phyloP scores from a whole-genome alignment of 2,888 invertebrate genomes.

The Diloba caeruleocephala region DNA sequence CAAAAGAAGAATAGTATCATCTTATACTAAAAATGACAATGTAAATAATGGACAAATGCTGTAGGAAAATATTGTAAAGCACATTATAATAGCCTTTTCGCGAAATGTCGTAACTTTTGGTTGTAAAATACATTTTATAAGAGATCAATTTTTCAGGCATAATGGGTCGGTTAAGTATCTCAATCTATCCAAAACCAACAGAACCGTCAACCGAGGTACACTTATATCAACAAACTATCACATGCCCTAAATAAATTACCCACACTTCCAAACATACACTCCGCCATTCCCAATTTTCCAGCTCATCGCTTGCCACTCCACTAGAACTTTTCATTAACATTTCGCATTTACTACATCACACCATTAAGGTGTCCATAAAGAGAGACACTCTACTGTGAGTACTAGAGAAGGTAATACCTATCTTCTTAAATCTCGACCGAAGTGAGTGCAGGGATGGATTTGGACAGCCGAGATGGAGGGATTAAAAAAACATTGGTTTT shows the following conservation, averaged over 20 bases:
- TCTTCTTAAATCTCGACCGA: conserved; percentile 78
- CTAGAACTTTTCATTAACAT: conserved; percentile 71
- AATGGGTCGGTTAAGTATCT: too few relatives aligned
- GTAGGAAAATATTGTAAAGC: too few relatives aligned
- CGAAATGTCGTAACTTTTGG: too few relatives aligned
- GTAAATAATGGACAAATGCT: too few relatives aligned
- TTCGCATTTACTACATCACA: conserved; percentile 63
- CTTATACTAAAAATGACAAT: too few relatives aligned
- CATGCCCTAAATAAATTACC: conserved; percentile 37
- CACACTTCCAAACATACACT: conserved; percentile 25
- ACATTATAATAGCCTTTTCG: too few relatives aligned
- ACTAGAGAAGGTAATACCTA: conserved; percentile 68
- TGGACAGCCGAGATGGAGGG: neutral
- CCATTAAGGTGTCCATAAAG: conserved; percentile 69
- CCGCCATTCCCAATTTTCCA: conserved; percentile 51
- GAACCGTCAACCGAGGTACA: neutral
- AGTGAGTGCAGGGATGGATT: conserved; percentile 58
- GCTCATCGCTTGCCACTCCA: conserved; percentile 53
- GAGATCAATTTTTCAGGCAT: too few relatives aligned
- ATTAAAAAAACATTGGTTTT: too few relatives aligned
- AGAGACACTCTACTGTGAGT: conserved; percentile 61
- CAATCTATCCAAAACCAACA: too few relatives aligned
- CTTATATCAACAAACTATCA: neutral
- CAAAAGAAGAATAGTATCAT: too few relatives aligned
- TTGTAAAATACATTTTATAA: too few relatives aligned